Percentiles rank a stretch among this genome's conserved stretches.
phyloP scores from a whole-genome alignment of 1,140 invertebrate genomes.

The Hylaeus anthracinus region DNA sequence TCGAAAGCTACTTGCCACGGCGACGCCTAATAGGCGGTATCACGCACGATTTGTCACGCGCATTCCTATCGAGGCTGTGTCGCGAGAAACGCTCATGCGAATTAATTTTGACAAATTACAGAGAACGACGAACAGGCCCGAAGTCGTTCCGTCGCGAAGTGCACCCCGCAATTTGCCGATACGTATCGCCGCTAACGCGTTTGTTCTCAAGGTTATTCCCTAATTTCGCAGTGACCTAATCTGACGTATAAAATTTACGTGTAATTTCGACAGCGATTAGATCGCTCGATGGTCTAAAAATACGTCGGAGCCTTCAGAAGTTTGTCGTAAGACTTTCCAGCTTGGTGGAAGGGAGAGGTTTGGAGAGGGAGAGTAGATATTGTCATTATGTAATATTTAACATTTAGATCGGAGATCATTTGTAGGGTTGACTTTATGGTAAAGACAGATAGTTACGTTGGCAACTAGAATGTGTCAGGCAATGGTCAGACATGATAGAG shows the following conservation, averaged over 20 bases:
- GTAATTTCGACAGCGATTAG: constrained; percentile 23
- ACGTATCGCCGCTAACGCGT: background rate
- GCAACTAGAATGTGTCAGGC: background rate
- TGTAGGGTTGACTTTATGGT: too few species aligned
- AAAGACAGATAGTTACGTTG: background rate
- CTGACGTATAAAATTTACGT: constrained; percentile 1
- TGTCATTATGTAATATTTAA: too few species aligned
- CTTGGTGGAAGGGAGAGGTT: too few species aligned
- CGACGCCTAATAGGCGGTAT: background rate
- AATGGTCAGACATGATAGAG: background rate
- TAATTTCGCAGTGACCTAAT: constrained; percentile 11
- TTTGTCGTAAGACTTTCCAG: background rate
- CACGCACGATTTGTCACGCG: constrained; percentile 3
- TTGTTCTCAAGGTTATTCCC: constrained; percentile 25
- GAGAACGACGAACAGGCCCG: background rate
- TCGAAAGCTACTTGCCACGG: background rate
- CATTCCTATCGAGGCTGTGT: background rate
- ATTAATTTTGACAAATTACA: constrained; percentile 4
- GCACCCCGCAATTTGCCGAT: constrained; percentile 29
- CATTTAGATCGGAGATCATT: too few species aligned
- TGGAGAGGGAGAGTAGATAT: too few species aligned
- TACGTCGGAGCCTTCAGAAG: background rate
- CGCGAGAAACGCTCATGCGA: background rate
- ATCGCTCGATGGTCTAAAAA: constrained; percentile 13
- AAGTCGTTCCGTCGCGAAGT: background rate